A percentile compares a stretch with the other conserved stretches of the same genome.
phyloP scores from a whole-genome alignment of 2,113 vertebrate species.

The Atlantisia rogersi region DNA sequence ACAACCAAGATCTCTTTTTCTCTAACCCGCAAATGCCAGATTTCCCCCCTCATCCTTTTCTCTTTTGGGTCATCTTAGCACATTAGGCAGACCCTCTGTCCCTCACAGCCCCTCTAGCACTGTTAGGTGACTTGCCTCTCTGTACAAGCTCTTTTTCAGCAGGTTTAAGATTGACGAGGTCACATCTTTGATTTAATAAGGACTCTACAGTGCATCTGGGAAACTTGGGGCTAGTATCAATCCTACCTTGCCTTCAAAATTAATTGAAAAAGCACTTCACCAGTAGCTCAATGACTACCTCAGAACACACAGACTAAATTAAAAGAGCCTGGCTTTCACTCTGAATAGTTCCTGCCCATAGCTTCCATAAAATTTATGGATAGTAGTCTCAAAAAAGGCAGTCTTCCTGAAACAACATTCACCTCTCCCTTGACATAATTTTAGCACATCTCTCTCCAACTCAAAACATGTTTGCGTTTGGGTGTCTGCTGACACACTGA shows the following conservation, averaged over 20 bases:
- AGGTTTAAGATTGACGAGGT: background rate
- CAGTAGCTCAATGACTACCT: background rate
- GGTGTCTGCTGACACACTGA: background rate
- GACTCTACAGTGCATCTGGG: background rate
- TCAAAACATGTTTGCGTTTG: background rate
- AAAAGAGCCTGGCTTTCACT: background rate
- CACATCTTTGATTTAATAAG: constrained; percentile 21
- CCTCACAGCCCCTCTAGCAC: background rate
- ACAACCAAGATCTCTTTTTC: background rate
- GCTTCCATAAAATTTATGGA: background rate
- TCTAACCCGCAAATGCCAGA: background rate
- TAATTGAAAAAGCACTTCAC: constrained; percentile 22
- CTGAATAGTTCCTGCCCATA: background rate
- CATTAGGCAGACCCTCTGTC: background rate
- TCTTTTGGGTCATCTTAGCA: background rate
- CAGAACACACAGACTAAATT: constrained; percentile 1
- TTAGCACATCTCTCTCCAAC: background rate
- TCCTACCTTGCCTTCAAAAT: constrained; percentile 13
- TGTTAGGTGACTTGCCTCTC: background rate
- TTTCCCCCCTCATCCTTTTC: background rate
- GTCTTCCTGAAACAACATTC: background rate
- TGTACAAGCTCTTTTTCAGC: background rate
- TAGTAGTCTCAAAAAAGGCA: background rate
- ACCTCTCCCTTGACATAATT: background rate
- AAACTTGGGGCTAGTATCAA: background rate